Percentiles rank a stretch among this genome's conserved stretches.
Conservation (phyloP, 2,113 vertebrate species). For the Alaudala cheleensis region DNA sequence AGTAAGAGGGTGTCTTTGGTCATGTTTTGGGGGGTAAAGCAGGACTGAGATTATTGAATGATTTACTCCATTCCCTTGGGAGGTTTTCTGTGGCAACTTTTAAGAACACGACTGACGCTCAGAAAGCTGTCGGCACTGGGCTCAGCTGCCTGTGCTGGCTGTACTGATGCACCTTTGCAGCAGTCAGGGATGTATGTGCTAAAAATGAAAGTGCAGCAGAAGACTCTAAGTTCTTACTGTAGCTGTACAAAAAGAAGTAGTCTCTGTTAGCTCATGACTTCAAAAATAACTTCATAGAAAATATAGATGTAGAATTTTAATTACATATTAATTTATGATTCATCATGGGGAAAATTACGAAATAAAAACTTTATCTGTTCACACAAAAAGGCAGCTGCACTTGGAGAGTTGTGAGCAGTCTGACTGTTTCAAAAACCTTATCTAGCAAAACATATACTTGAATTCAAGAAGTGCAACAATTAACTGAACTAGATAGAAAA, state of each 20-base stretch:
- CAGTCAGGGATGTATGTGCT: background rate
- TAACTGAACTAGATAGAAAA: background rate
- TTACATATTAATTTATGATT: background rate
- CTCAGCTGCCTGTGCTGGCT: background rate
- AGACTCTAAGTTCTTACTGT: background rate
- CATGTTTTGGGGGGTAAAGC: rapidly evolving
- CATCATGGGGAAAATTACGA: background rate
- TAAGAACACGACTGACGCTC: background rate
- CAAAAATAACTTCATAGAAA: background rate
- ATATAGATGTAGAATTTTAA: background rate
- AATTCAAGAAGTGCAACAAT: background rate
- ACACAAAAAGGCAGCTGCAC: background rate
- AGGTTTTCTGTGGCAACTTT: background rate
- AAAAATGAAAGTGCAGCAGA: background rate
- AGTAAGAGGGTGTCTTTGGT: background rate
- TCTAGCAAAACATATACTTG: background rate
- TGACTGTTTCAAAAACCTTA: background rate
- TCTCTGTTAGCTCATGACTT: background rate
- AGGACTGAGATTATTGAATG: background rate
- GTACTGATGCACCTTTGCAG: background rate
- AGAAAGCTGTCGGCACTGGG: background rate
- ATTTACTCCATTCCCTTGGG: background rate
- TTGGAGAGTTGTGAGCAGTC: background rate
- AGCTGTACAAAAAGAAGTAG: background rate
- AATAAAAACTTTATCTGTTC: background rate